Conservation (phyloP, 2,113 vertebrate species). For the Lucifuga dentata region DNA sequence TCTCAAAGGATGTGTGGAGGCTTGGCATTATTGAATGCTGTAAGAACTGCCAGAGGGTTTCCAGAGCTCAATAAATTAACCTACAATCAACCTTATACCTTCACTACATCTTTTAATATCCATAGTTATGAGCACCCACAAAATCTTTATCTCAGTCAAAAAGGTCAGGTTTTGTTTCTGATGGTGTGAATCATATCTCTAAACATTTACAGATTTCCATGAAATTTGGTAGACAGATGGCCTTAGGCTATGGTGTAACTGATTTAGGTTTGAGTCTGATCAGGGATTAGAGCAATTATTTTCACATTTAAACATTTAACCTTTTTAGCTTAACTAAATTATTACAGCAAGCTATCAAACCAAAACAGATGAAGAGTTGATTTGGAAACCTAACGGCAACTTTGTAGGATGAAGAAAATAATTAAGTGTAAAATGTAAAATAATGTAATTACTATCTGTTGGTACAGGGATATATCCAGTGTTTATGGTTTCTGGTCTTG, state of each 20-base stretch:
- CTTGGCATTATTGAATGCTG: conserved; percentile 2
- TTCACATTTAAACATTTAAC: conserved; percentile 39
- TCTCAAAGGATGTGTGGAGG: conserved; percentile 2
- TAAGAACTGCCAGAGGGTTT: not conserved
- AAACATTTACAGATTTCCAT: conserved; percentile 15
- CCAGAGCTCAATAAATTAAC: conserved; percentile 5
- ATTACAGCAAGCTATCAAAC: conserved; percentile 35
- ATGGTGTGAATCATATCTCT: conserved; percentile 9
- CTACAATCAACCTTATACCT: conserved; percentile 7
- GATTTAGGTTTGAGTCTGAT: conserved; percentile 45
- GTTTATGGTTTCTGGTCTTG: not conserved
- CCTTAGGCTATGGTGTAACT: conserved; percentile 42
- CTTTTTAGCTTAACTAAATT: conserved; percentile 38
- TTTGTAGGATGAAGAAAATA: conserved; percentile 18
- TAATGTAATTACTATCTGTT: conserved; percentile 1
- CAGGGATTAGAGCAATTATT: conserved; percentile 42
- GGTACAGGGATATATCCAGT: not conserved
- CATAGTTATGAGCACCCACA: not conserved
- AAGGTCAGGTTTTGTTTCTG: conserved; percentile 19
- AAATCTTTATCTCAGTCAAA: conserved; percentile 25
- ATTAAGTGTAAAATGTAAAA: conserved; percentile 17
- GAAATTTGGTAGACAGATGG: conserved; percentile 28
- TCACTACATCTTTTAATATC: conserved; percentile 26
- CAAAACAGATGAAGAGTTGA: conserved; percentile 8
- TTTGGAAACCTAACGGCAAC: conserved; percentile 12